Evolutionary conservation across 2,797 vertebrate species (phyloP).

Genomic region (Phyllotis vaccarum): DNA sequence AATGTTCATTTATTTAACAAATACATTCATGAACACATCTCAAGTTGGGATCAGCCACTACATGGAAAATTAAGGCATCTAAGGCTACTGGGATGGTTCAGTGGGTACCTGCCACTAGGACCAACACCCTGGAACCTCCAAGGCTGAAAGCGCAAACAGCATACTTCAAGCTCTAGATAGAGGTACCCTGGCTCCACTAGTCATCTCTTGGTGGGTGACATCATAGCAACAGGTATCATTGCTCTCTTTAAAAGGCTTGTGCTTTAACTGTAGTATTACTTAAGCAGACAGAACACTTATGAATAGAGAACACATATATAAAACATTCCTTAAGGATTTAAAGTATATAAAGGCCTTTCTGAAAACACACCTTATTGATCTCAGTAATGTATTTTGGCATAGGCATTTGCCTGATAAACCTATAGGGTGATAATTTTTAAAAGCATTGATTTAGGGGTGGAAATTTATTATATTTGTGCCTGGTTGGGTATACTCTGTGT

Average conservation of each 20-base stretch:
- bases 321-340: constrained; percentile 44
- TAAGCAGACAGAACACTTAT: background rate
- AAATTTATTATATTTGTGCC: background rate
- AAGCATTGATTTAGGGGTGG: background rate
- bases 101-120: background rate
- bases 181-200: background rate
- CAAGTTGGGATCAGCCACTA: background rate
- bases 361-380: constrained; percentile 23
- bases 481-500: background rate
- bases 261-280: background rate
- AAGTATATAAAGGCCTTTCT: background rate
- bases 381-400: background rate
- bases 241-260: background rate
- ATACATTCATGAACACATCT: background rate
- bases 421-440: background rate
- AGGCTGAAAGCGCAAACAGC: background rate
- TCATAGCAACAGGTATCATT: no score
- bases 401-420: background rate
- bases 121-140: background rate
- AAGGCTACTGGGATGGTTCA: background rate
- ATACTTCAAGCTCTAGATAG: background rate
- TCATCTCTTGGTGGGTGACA: background rate
- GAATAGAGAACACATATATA: background rate
- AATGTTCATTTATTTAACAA: background rate
- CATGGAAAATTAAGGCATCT: background rate